Conservation (phyloP, 2,888 invertebrate genomes). For the Mesoligia furuncula region DNA sequence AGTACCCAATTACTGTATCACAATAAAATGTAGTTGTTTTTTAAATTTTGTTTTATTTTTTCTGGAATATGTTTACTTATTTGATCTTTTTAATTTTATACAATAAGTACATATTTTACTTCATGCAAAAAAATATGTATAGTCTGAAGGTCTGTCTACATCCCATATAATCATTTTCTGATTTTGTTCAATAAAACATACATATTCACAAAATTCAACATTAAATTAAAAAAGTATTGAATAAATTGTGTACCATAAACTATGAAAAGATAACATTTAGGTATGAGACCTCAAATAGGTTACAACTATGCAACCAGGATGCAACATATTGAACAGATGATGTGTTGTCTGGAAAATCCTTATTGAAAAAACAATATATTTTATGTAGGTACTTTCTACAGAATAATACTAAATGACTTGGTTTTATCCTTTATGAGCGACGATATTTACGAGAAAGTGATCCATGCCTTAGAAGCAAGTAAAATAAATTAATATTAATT, state of each 20-base stretch:
- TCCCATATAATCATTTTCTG: neutral
- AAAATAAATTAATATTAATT: slow-evolving; percentile 15
- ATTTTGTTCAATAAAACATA: neutral
- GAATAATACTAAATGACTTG: neutral
- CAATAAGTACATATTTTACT: neutral
- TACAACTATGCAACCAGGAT: slow-evolving; percentile 16
- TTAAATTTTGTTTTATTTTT: neutral
- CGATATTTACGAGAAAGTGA: slow-evolving; percentile 14
- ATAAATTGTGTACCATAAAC: neutral
- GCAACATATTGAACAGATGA: slow-evolving; percentile 38
- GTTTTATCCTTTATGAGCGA: neutral
- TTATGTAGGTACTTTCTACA: neutral
- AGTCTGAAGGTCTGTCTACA: slow-evolving; percentile 1
- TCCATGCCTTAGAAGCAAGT: slow-evolving; percentile 22
- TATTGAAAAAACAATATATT: neutral
- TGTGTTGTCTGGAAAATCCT: slow-evolving; percentile 1
- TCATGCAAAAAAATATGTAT: neutral
- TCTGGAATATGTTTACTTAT: neutral
- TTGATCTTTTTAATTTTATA: neutral
- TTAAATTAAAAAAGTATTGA: neutral
- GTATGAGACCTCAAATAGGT: slow-evolving; percentile 9
- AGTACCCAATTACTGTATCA: neutral
- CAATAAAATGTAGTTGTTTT: neutral
- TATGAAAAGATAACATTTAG: neutral
- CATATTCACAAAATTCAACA: neutral